A percentile compares a stretch with the other conserved stretches of the same genome.
Evolutionary conservation across 2,797 vertebrate species (phyloP).

Genomic region (Epinephelus awoara): DNA sequence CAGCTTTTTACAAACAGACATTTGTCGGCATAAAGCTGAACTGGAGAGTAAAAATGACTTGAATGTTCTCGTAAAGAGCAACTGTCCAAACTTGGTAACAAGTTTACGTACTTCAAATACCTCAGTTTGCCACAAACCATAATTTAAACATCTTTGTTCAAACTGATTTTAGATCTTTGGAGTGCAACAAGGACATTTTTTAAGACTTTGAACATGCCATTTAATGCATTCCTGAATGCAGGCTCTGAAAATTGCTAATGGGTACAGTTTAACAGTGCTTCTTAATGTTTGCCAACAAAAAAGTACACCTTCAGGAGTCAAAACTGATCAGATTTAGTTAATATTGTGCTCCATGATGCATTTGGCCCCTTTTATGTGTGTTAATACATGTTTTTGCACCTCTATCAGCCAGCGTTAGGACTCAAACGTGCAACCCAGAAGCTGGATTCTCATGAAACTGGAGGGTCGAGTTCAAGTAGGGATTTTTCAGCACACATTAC

Average conservation of each 20-base stretch:
- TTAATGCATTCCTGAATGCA: conserved; percentile 6
- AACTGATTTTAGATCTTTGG: conserved; percentile 34
- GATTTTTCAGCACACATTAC: conserved; percentile 69
- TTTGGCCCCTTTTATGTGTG: neutral
- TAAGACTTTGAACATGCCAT: conserved; percentile 12
- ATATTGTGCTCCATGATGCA: neutral
- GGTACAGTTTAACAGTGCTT: neutral
- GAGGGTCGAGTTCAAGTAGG: conserved; percentile 74
- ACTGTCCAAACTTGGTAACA: conserved; percentile 25
- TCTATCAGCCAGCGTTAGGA: conserved; percentile 8
- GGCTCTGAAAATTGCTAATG: conserved; percentile 1
- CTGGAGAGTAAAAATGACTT: neutral
- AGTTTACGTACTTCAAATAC: conserved; percentile 38
- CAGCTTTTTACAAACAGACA: neutral
- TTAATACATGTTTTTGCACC: neutral
- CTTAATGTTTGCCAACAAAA: conserved; percentile 14
- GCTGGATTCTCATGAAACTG: conserved; percentile 39
- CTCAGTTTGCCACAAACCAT: conserved; percentile 33
- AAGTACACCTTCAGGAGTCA: neutral
- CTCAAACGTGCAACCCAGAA: conserved; percentile 30
- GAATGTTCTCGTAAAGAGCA: conserved; percentile 15
- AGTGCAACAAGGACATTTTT: conserved; percentile 10
- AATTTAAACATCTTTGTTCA: conserved; percentile 34
- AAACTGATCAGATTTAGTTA: conserved; percentile 15
- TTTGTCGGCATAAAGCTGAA: conserved; percentile 6